A percentile compares a stretch with the other conserved stretches of the same genome.
Evolutionary conservation across 1,140 invertebrate species (phyloP).

Genomic region (Wiebesia pumilae): DNA sequence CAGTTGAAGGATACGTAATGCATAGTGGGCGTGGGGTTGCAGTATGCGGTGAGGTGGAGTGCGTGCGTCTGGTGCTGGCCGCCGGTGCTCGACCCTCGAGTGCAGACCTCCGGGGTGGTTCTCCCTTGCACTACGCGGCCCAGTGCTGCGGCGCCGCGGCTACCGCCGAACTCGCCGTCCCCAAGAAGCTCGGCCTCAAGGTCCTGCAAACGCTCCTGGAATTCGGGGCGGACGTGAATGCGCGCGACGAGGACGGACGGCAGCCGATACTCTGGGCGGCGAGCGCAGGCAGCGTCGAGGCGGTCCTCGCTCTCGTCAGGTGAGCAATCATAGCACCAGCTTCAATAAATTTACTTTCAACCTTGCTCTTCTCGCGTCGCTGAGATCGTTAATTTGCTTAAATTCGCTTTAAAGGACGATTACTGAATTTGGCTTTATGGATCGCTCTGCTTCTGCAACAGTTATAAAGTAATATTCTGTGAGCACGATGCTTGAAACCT

Average conservation of each 20-base stretch:
- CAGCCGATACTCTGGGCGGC: constrained; percentile 97
- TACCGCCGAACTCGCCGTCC: constrained; percentile 78
- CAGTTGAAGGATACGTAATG: too few species aligned
- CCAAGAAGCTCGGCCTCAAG: constrained; percentile 81
- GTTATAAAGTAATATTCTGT: too few species aligned
- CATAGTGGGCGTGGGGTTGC: not conserved
- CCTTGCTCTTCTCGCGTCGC: not conserved
- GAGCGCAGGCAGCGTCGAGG: constrained; percentile 94
- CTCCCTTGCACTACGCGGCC: constrained; percentile 96
- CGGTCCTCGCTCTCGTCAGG: constrained; percentile 89
- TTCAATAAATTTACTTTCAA: not conserved
- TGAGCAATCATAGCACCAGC: constrained; percentile 38
- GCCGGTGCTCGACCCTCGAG: constrained; percentile 89
- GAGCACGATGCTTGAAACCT: too few species aligned
- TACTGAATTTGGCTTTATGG: too few species aligned
- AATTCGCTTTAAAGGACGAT: too few species aligned
- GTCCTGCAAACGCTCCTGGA: constrained; percentile 89
- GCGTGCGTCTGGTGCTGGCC: constrained; percentile 87
- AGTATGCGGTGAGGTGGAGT: constrained; percentile 94
- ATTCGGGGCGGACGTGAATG: constrained; percentile 87
- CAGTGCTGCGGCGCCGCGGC: constrained; percentile 92
- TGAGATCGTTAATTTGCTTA: too few species aligned
- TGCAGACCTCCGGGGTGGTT: constrained; percentile 94
- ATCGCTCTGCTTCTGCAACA: too few species aligned
- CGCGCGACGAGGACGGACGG: constrained; percentile 91